phyloP scores from a whole-genome alignment of 2,888 invertebrate genomes.

The Prenolepis imparis region DNA sequence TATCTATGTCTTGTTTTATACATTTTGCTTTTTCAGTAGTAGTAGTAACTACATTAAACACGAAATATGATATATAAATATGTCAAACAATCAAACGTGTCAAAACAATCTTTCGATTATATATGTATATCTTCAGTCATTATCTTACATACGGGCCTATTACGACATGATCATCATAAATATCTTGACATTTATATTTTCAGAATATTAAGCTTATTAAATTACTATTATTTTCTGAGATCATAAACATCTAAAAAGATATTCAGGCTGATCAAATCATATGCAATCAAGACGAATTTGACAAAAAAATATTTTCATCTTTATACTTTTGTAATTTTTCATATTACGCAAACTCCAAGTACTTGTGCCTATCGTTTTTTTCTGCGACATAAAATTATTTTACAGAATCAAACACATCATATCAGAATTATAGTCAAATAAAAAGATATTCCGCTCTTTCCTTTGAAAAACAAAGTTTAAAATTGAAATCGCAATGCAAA shows the following conservation, averaged over 20 bases:
- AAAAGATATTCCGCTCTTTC: background rate
- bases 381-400: background rate
- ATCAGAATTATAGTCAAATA: background rate
- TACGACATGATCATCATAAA: background rate
- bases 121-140: background rate
- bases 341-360: background rate
- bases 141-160: background rate
- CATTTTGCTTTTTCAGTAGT: background rate
- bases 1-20: background rate
- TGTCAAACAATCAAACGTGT: background rate
- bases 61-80: slow-evolving; percentile 16
- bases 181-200: slow-evolving; percentile 38
- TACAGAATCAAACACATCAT: background rate
- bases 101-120: background rate
- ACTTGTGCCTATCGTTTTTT: background rate
- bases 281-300: background rate
- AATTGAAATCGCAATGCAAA: background rate
- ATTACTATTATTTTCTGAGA: slow-evolving; percentile 23
- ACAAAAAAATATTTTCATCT: background rate
- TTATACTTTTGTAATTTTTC: background rate
- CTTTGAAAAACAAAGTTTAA: background rate
- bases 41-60: background rate
- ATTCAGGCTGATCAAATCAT: background rate
- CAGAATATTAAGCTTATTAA: slow-evolving; percentile 1
- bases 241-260: slow-evolving; percentile 24